Base-by-base conservation (phyloP, 2,888 invertebrate genomes). In the Sylvicola cinctus region DNA sequence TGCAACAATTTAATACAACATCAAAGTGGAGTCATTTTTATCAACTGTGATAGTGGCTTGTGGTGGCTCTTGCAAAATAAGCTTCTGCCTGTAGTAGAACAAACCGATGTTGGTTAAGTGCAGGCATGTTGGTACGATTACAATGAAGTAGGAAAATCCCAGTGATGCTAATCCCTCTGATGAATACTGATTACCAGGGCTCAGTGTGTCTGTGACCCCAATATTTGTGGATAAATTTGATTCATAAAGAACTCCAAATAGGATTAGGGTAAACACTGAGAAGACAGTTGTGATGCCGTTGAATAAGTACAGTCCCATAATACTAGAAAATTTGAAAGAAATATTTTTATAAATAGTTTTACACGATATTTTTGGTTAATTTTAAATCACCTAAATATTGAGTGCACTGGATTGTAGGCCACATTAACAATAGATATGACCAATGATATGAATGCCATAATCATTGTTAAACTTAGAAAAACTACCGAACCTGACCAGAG, bases 301-400 rank as follows among this genome's bases (percentile, higher is more conserved):
- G 64, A 70, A 73, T 11, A 69, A 47, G 44, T 66, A 71, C 8
- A 74, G 52, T 3, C 72, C 71, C 37, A 60, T 55, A 13, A 45
- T 40, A 29, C 45, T 46, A 7, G 45, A 44, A 38, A 20, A 8
- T n/a, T n/a, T 20, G 20, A 20, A 20, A 8, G 4, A 6, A 4
- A 20, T 20, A 4, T 20, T 8, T 20, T 20, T 20, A 20, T 6
- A 20, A 20, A 20, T n/a, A n/a, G n/a, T n/a, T n/a, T n/a, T n/a
- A n/a, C n/a, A n/a, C n/a, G n/a, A n/a, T n/a, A n/a, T n/a, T n/a
- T n/a, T n/a, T 8, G 20, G 8, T 20, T 20, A 20, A 20, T 20
- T 6, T 4, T 20, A 20, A 20, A 20, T 6, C 20, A 20, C 20
- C 20, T 20, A 8, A 20, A 20, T 6, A 20, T 20, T 20, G 20